Percentiles rank a stretch among this genome's conserved stretches.
Evolutionary conservation across 2,113 vertebrate species (phyloP).

Genomic region (Uria aalge): DNA sequence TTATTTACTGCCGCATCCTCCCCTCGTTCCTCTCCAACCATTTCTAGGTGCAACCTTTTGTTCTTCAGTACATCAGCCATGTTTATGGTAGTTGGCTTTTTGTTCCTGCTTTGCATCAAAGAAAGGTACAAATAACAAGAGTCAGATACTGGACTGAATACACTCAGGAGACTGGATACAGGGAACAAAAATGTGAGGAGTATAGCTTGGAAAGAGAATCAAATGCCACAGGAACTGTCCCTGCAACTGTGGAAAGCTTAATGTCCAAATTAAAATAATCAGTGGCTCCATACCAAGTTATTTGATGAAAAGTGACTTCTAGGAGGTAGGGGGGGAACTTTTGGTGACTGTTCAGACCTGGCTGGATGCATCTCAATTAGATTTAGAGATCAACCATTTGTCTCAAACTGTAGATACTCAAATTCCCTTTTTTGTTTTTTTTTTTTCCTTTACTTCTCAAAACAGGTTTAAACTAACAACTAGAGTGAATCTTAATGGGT

Average conservation of each 20-base stretch:
- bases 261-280: neutral
- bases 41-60: neutral
- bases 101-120: neutral
- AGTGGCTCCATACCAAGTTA: neutral
- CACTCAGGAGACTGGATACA: rapidly evolving
- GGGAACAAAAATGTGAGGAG: neutral
- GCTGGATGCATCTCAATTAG: neutral
- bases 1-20: neutral
- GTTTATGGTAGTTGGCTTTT: neutral
- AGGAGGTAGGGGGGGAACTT: neutral
- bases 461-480: neutral
- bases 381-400: neutral
- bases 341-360: neutral
- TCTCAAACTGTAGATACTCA: neutral
- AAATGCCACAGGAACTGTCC: neutral
- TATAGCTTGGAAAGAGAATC: neutral
- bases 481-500: neutral
- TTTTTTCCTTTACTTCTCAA: neutral
- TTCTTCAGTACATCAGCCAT: neutral
- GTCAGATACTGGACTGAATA: neutral
- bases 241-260: neutral
- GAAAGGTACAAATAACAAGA: neutral
- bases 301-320: neutral
- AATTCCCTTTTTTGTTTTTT: neutral
- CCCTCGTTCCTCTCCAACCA: neutral